Evolutionary conservation across 1,140 invertebrate genomes (phyloP), one percentile per base, ranked within the genome.

Genomic region (Eumeta japonica): DNA sequence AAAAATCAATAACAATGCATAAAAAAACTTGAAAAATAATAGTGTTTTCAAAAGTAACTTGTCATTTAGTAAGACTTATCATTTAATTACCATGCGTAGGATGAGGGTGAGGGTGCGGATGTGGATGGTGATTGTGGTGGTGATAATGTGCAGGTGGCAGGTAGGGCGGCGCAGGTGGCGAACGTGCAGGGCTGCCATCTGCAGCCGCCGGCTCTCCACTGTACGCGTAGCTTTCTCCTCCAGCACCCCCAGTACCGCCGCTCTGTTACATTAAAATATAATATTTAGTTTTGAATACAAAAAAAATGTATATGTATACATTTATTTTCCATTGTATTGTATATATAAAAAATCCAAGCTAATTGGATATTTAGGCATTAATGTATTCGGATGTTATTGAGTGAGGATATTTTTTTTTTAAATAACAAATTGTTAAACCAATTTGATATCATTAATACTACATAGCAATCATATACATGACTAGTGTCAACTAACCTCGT

Each of bases 61-160:
- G 7, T 5, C 7, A 30, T 30, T 30, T 11, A 10, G 4, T 10
- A 9, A 11, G 28, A 11, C 10, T 9, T 10, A 30, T 4, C 5
- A 10, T 5, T 27, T 13, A 16, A 39, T 50, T 12, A 58, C 55
- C 52, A 46, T 62, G 51, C 41, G 27, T 15, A 15, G 15, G 18
- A 31, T 34, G 38, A 37, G 27, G 35, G 35, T 39, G 48, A 45
- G 46, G 57, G 40, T 54, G 45, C 31, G 41, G 57, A 31, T 59
- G 53, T 35, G 58, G 42, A 35, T 62, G 62, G 52, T 63, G 64
- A 43, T 57, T 55, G 46, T 62, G 62, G 52, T 76, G 65, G 92
- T 91, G 44, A 89, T 94, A 67, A 90, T 93, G 9, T 88, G 90
- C 12, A 87, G 90, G 45, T 85, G 89, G 72, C 81, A 86, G 18